Base-by-base conservation (phyloP, 2,113 vertebrate species). In the Lamprologus tigripictilis region DNA sequence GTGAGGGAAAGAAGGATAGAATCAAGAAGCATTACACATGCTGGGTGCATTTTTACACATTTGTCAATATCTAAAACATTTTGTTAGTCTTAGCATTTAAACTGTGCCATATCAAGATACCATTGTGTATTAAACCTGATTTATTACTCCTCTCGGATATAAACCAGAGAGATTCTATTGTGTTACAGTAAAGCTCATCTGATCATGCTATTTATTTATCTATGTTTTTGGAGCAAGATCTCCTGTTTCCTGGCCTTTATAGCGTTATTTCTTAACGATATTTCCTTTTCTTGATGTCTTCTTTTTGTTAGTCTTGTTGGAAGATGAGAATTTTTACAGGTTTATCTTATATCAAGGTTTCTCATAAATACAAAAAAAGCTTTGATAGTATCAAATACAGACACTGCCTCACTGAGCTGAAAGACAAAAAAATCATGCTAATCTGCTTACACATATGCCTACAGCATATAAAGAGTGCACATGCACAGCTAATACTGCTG, bases 341-440 rank as follows among this genome's bases (percentile, higher is more conserved):
- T 88, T 95, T 90, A 95, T 96, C 93, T 93, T 92, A 95, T 95
- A 89, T 86, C 86, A 89, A 92, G 91, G 83, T 87, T 93, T 94
- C 94, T 95, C 91, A 95, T 94, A 84, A 96, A 95, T 84, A 95
- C 21, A 73, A 45, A 94, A 92, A 95, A 96, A 93, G 87, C 86
- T 87, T 91, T 91, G 93, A 94, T 96, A 81, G 86, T 95, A 94
- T 96, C 94, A 92, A 93, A 93, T 92, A 94, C 81, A 51, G 73
- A 86, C 83, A 87, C 87, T 83, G 90, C 88, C 73, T 53, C 45
- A 45, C 58, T 81, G 53, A 87, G 88, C 63, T 87, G 83, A 89
- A 79, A 92, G 28, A 81, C 47, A 83, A 49, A 80, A 55, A 47
- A 86, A 66, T 58, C 68, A 51, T 54, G 83, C 58, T 82, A 84